A percentile compares a stretch with the other conserved stretches of the same genome.
Evolutionary conservation across 2,888 invertebrate genomes (phyloP).

Genomic region (Phania funesta): DNA sequence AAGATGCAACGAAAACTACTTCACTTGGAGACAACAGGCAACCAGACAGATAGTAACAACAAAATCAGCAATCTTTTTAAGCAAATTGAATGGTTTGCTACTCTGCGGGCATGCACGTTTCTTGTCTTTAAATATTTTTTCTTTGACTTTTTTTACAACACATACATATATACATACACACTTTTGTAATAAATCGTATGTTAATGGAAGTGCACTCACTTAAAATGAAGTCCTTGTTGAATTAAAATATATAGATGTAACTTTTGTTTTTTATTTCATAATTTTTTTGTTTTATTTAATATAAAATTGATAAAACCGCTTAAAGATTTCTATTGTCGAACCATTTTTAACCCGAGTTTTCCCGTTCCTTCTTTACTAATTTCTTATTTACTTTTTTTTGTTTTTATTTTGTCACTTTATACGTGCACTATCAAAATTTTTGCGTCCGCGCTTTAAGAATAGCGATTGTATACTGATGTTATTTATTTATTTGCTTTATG

Average conservation of each 20-base stretch:
- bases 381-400: not conserved
- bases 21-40: conserved; percentile 4
- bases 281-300: not conserved
- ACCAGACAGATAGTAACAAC: not conserved
- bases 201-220: conserved; percentile 39
- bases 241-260: not conserved
- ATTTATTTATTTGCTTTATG: conserved; percentile 56
- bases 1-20: conserved; percentile 11
- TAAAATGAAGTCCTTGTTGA: conserved; percentile 2
- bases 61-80: not conserved
- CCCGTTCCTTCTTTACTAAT: conserved; percentile 1
- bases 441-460: conserved; percentile 76
- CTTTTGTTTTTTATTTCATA: conserved; percentile 11
- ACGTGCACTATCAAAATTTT: conserved; percentile 39
- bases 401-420: conserved; percentile 4
- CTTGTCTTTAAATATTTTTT: conserved; percentile 18
- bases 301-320: not conserved
- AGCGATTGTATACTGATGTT: conserved; percentile 72
- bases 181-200: not conserved
- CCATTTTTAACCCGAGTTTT: conserved; percentile 26
- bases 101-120: conserved; percentile 39
- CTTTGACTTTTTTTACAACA: not conserved
- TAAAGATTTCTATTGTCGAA: conserved; percentile 6
- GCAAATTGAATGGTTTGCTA: conserved; percentile 43
- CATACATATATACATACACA: not conserved